Conservation (phyloP, 2,113 vertebrate species). For the Pipa parva region DNA sequence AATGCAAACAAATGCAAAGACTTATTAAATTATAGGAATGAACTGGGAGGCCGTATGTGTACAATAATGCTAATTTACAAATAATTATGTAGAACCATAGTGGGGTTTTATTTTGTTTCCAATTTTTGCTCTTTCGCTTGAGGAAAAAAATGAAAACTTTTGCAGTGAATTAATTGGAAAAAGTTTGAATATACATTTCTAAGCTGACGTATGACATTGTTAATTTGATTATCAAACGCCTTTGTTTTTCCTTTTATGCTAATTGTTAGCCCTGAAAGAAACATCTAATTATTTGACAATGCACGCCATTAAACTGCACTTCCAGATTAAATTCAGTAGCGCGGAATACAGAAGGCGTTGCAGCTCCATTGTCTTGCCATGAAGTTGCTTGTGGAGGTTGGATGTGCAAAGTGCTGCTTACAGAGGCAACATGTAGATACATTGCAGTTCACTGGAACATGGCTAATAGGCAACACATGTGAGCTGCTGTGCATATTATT, state of each 20-base stretch:
- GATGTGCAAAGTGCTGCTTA: background rate
- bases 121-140: too few relatives aligned
- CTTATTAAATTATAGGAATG: background rate
- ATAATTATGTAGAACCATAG: too few relatives aligned
- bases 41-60: too few relatives aligned
- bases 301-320: slow-evolving; percentile 15
- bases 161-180: slow-evolving; percentile 6
- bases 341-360: background rate
- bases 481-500: slow-evolving; percentile 1
- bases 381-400: background rate
- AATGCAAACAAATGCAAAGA: too few relatives aligned
- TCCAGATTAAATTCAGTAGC: background rate
- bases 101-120: too few relatives aligned
- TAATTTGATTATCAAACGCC: slow-evolving; percentile 11
- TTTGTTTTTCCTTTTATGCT: slow-evolving; percentile 11
- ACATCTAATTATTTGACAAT: slow-evolving; percentile 24
- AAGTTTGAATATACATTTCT: slow-evolving; percentile 11
- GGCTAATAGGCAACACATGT: background rate
- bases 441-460: background rate
- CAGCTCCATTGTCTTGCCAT: slow-evolving; percentile 12
- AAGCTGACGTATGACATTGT: slow-evolving; percentile 4
- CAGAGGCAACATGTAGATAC: background rate
- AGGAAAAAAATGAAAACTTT: too few relatives aligned
- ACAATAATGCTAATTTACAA: too few relatives aligned
- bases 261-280: slow-evolving; percentile 18